Evolutionary conservation across 2,888 invertebrate species (phyloP), one percentile per base, ranked within the genome.

Genomic region (Calephelis perditalis): DNA sequence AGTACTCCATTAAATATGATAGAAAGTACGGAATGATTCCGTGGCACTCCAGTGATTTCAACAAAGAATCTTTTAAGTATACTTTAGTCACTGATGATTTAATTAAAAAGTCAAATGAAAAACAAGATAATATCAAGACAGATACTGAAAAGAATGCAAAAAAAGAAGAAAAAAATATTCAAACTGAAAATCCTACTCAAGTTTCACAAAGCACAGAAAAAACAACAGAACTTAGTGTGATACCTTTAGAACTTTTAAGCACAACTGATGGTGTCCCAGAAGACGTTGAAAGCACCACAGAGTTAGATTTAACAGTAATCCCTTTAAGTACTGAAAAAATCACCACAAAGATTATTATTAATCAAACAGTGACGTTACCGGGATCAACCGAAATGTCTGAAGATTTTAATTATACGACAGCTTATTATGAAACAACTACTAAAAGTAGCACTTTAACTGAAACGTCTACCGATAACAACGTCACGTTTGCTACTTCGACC

Each of bases 181-280:
- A 3, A 7, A n/a, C 43, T 26, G 45, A 54, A 11, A 67, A 57
- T 56, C 64, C 66, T 58, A 63, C 62, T 10, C 62, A 63, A 60
- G 36, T 43, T 6, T n/a, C 59, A 12, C 68, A 69, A 59, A 59
- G 60, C 10, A 57, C 60, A 5, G 67, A 69, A 47, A 70, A 70
- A 57, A 73, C 75, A 46, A 79, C 81, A 15, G 78, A 84, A 45
- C 75, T 78, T 15, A 83, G 79, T 71, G 83, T 86, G 36, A 83
- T 90, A 72, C 89, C 89, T 35, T 66, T 88, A 77, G 89, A 90
- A 75, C 71, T 89, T 64, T 57, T 84, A 64, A 85, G 82, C 71
- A 90, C 89, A 69, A 88, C 88, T 45, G 81, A 84, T 67, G 78
- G 80, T 73, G 65, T 67, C 63, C 63, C 78, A 63, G 54, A 73